phyloP scores from a whole-genome alignment of 2,888 invertebrate genomes.

The Didymodactylos carnosus region DNA sequence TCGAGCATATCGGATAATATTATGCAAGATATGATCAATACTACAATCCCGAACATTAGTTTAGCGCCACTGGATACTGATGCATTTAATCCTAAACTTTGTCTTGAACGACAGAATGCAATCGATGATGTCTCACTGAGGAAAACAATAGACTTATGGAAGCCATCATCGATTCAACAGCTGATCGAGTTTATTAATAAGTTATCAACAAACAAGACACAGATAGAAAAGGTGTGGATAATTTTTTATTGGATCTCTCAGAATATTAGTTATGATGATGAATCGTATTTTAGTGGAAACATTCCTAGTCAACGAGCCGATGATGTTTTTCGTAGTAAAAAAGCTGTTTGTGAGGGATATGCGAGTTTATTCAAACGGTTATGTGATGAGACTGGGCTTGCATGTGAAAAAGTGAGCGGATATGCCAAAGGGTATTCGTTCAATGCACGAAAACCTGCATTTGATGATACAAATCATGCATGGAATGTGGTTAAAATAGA shows the following conservation, averaged over 20 bases:
- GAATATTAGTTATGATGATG: not conserved
- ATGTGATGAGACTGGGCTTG: not conserved
- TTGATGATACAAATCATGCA: not conserved
- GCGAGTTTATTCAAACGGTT: not conserved
- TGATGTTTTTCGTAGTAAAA: not conserved
- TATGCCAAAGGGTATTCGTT: constrained; percentile 1
- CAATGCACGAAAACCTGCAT: not conserved
- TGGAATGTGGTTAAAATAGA: constrained; percentile 7
- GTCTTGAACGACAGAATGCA: too few relatives aligned
- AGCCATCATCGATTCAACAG: too few relatives aligned
- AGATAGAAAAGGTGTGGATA: constrained; percentile 4
- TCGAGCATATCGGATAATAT: too few relatives aligned
- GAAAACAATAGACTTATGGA: too few relatives aligned
- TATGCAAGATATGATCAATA: too few relatives aligned
- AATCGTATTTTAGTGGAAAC: not conserved
- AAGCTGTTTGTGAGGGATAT: constrained; percentile 6
- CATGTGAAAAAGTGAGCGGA: not conserved
- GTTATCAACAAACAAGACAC: too few relatives aligned
- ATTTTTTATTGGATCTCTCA: constrained; percentile 2
- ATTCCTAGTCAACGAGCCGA: not conserved
- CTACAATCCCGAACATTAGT: too few relatives aligned
- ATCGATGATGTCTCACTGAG: too few relatives aligned
- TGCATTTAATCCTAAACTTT: too few relatives aligned
- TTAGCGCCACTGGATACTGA: too few relatives aligned
- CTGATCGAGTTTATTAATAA: too few relatives aligned